Base-by-base conservation (phyloP, 1,140 invertebrate species). In the Drosophila repleta region DNA sequence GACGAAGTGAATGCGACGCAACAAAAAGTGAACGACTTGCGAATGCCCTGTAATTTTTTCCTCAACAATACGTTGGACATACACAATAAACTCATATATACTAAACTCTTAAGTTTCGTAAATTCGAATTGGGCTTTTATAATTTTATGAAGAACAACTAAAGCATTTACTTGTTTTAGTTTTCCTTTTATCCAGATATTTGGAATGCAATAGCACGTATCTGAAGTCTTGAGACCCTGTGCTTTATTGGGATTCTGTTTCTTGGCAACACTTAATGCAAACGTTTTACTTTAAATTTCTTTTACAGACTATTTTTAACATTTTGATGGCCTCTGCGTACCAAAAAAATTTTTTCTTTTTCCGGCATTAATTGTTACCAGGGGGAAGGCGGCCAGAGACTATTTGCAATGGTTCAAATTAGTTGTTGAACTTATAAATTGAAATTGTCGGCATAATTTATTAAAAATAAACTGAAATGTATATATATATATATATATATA, bases 271-370 rank as follows among this genome's bases (percentile, higher is more conserved):
- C 10, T 15, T 6, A 43, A 15, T 45, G 4, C 11, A 7, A 21
- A 10, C 24, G 10, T 1, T 29, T 39, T 18, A 13, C 4, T 1
- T 7, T 1, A 10, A n/a, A 8, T n/a, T 13, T 10, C 13, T 4
- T 13, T 8, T 18, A 17, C 10, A 29, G 55, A 3, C 24, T 57
- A 45, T 45, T 21, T 61, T 67, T 74, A 60, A 39, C 62, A 79
- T 75, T 49, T 62, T 82, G 71, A 79, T 83, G 79, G 70, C 65
- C 70, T 17, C 69, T 13, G 53, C 24, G 45, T 43, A 75, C 37
- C 21, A 67, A 61, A 64, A 79, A 75, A 70, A 65, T 60, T 53
- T 49, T 49, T 4, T 4, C 37, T 66, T 32, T 55, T 17, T 39
- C 51, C 26, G 58, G 46, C 17, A 10, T 11, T 11, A 17, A 15